Percentiles rank a stretch among this genome's conserved stretches.
Conservation (phyloP, 2,113 vertebrate genomes). For the Cygnus atratus region DNA sequence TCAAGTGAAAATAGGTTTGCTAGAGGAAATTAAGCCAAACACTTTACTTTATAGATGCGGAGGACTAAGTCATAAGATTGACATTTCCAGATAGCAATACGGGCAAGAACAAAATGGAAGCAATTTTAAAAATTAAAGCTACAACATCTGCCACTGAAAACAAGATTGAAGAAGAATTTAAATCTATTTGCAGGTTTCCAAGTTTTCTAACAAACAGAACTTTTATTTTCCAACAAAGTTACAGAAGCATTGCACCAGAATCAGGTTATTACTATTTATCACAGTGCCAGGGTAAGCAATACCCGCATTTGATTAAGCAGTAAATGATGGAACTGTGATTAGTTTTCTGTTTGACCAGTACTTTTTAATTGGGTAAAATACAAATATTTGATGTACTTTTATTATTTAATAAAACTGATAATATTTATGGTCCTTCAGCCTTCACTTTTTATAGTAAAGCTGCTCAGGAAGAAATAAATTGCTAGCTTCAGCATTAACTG, state of each 20-base stretch:
- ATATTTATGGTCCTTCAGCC: conserved; percentile 66
- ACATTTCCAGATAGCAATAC: not conserved
- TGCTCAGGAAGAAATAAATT: not conserved
- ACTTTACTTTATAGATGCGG: not conserved
- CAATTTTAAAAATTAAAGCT: not conserved
- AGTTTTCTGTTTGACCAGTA: conserved; percentile 52
- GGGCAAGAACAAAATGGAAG: not conserved
- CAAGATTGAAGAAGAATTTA: not conserved
- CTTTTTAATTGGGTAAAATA: conserved; percentile 54
- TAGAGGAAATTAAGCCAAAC: not conserved
- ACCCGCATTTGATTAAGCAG: conserved; percentile 51
- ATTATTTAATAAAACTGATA: conserved; percentile 70
- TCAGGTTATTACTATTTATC: conserved; percentile 55
- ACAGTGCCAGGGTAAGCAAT: conserved; percentile 63
- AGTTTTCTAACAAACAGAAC: conserved; percentile 54
- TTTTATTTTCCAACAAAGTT: conserved; percentile 50
- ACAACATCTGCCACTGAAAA: not conserved
- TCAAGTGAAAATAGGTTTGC: not conserved
- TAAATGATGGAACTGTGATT: conserved; percentile 43
- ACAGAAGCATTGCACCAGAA: conserved; percentile 30
- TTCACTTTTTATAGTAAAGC: conserved; percentile 10
- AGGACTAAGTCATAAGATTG: not conserved
- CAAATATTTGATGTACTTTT: conserved; percentile 68
- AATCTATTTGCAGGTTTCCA: conserved; percentile 35
- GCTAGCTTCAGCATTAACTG: not conserved